Percentiles rank a stretch among this genome's conserved stretches.
These are phyloP conservation scores for Dasyurus viverrinus DNA, from an alignment of 2,113 vertebrate species.

Conservation along the genomic window DNA sequence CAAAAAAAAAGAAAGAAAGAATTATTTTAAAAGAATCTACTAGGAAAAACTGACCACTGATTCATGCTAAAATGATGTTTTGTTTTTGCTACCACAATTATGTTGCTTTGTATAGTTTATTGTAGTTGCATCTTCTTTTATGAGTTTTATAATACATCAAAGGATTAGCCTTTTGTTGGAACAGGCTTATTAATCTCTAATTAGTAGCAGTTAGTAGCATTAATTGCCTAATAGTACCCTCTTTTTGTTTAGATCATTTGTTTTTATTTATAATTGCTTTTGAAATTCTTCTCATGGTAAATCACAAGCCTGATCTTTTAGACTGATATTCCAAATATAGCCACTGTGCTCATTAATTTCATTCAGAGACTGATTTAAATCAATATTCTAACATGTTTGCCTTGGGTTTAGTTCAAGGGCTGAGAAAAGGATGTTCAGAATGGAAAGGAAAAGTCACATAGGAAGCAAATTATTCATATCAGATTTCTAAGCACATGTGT, in stretches of 20 bases:
- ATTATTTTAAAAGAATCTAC: background rate
- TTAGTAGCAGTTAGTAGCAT: background rate
- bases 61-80: background rate
- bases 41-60: accelerated
- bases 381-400: conserved; percentile 2
- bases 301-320: background rate
- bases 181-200: conserved; percentile 3
- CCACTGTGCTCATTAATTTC: background rate
- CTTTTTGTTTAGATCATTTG: conserved; percentile 38
- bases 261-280: conserved; percentile 46
- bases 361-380: background rate
- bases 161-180: background rate
- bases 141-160: background rate
- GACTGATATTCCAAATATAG: background rate
- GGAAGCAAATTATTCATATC: background rate
- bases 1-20: conserved; percentile 6
- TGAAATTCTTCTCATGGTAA: background rate
- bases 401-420: background rate
- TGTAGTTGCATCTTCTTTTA: background rate
- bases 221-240: conserved; percentile 12
- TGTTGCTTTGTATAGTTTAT: background rate
- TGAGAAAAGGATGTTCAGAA: background rate
- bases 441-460: background rate
- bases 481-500: background rate
- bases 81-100: background rate